A percentile compares a stretch with the other conserved stretches of the same genome.
Conservation (phyloP, 1,140 invertebrate genomes). For the Caenorhabditis latens region DNA sequence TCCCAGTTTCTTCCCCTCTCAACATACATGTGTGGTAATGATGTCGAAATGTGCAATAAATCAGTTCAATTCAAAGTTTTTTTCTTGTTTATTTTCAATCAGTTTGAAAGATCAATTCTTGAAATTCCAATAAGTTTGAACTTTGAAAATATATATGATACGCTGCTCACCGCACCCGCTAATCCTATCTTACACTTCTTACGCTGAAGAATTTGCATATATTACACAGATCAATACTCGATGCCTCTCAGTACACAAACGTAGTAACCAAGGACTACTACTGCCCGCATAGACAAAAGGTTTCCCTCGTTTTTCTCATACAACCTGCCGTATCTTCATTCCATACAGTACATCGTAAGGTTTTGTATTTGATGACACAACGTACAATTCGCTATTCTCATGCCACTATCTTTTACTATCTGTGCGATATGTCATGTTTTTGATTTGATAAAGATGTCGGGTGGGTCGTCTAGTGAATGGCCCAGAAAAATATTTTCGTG, state of each 20-base stretch:
- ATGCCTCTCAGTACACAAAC: neutral
- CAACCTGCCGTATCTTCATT: neutral
- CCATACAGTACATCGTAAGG: no score
- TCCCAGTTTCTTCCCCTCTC: neutral
- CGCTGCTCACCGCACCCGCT: neutral
- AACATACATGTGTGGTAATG: neutral
- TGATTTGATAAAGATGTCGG: slow-evolving; percentile 6
- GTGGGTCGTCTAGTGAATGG: neutral
- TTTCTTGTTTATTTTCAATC: no score
- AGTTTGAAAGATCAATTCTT: no score
- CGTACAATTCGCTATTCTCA: slow-evolving; percentile 2
- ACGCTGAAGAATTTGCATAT: slow-evolving; percentile 50
- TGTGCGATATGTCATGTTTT: slow-evolving; percentile 17
- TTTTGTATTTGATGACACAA: slow-evolving; percentile 44
- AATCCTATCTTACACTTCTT: neutral
- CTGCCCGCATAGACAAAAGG: no score
- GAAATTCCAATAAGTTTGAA: no score
- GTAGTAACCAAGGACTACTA: slow-evolving; percentile 22
- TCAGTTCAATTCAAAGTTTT: no score
- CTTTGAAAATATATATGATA: neutral
- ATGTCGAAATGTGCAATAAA: neutral
- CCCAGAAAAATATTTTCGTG: neutral
- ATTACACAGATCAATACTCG: neutral
- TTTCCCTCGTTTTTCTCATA: neutral
- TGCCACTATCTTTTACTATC: slow-evolving; percentile 9